Evolutionary conservation across 2,888 invertebrate genomes (phyloP).

Genomic region (Stenotaenia linearis): DNA sequence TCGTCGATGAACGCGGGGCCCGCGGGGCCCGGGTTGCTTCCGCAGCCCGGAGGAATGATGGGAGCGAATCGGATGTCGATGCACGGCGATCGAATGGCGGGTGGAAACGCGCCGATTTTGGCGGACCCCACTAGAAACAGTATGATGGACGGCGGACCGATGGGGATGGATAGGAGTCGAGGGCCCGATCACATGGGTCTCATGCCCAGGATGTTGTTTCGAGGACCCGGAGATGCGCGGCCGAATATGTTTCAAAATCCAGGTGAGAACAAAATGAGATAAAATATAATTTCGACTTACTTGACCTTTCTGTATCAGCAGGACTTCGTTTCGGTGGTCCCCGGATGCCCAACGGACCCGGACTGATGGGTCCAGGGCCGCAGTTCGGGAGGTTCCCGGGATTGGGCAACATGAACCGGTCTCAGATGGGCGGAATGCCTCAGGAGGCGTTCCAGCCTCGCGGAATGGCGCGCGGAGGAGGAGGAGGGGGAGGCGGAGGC

Average conservation of each 20-base stretch:
- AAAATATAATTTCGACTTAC: too few species aligned
- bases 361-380: conserved; percentile 32
- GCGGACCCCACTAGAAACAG: too few species aligned
- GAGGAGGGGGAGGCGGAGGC: too few species aligned
- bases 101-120: too few species aligned
- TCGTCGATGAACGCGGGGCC: neutral
- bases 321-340: conserved; percentile 12
- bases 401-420: neutral
- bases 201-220: neutral
- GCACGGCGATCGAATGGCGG: too few species aligned
- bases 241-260: conserved; percentile 27
- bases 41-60: conserved; percentile 14
- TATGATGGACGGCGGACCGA: neutral
- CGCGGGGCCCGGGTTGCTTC: too few species aligned
- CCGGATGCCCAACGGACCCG: conserved; percentile 22
- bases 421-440: too few species aligned
- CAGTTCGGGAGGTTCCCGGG: conserved; percentile 29
- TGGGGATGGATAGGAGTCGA: neutral
- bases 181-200: conserved; percentile 2
- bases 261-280: too few species aligned
- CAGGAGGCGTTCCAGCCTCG: conserved; percentile 14
- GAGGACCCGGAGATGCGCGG: neutral
- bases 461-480: neutral
- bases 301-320: neutral
- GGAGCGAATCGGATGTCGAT: too few species aligned